phyloP scores from a whole-genome alignment of 1,140 invertebrate genomes.

The Mya arenaria region DNA sequence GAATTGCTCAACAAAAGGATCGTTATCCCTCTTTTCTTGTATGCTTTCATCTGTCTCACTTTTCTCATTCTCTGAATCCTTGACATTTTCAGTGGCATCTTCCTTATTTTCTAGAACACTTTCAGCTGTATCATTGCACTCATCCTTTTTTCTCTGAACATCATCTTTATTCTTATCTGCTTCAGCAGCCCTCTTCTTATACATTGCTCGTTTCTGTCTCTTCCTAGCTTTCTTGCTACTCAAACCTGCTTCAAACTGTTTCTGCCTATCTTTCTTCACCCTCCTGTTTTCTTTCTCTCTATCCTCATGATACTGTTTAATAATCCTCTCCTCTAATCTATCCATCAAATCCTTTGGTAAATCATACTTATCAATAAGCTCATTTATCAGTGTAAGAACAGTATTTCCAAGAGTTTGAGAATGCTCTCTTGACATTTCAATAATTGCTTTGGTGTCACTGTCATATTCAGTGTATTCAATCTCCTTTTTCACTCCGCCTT shows the following conservation, averaged over 20 bases:
- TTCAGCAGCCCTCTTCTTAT: neutral
- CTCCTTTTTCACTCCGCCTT: neutral
- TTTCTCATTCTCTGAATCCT: neutral
- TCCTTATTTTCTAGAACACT: neutral
- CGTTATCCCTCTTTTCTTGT: neutral
- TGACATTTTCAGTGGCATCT: neutral
- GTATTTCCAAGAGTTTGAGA: neutral
- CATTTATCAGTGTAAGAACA: slow-evolving; percentile 3
- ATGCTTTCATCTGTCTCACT: neutral
- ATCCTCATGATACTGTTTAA: neutral
- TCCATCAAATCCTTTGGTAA: slow-evolving; percentile 1
- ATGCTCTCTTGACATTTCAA: neutral
- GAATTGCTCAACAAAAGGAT: neutral
- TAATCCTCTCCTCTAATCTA: slow-evolving; percentile 17
- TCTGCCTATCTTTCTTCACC: slow-evolving; percentile 3
- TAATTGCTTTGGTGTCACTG: neutral
- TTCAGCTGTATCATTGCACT: neutral
- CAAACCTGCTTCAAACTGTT: neutral
- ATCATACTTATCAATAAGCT: slow-evolving; percentile 13
- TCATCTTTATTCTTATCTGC: neutral
- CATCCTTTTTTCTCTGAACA: neutral
- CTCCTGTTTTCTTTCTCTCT: neutral
- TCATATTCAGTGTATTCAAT: neutral
- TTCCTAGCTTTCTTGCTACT: neutral
- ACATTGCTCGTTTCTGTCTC: neutral